These are phyloP conservation scores for Drosophila ohnishii DNA, from an alignment of 1,140 invertebrate genomes.

Conservation along the genomic window DNA sequence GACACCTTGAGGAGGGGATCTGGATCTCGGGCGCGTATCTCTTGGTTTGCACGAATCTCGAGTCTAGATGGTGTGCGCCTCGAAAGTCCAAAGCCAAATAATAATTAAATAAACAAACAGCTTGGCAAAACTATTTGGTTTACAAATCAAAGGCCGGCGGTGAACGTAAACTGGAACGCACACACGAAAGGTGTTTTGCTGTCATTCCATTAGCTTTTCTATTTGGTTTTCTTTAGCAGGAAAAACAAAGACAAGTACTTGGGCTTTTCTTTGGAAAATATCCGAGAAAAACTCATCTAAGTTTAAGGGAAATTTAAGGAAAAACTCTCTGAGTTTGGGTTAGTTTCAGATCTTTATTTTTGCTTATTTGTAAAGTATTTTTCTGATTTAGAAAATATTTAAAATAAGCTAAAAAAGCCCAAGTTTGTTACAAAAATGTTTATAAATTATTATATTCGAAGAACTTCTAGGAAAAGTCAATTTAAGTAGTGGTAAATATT, in stretches of 20 bases:
- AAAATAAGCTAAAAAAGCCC: background rate
- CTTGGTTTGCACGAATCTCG: background rate
- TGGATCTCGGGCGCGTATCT: too few species aligned
- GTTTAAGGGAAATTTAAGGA: background rate
- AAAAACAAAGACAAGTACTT: background rate
- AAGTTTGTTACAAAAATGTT: background rate
- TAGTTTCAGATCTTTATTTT: too few species aligned
- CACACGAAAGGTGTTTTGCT: slow-evolving; percentile 3
- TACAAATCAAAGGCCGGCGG: slow-evolving; percentile 55
- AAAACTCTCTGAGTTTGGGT: background rate
- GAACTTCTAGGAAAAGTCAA: background rate
- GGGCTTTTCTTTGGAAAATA: background rate
- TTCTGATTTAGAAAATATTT: background rate
- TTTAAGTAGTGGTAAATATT: slow-evolving; percentile 1
- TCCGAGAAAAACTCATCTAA: background rate
- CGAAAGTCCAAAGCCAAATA: slow-evolving; percentile 4
- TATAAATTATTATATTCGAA: background rate
- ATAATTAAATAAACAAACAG: slow-evolving; percentile 78
- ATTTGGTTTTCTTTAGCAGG: background rate
- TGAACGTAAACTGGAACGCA: slow-evolving; percentile 31
- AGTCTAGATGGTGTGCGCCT: background rate
- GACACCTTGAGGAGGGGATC: slow-evolving; percentile 11
- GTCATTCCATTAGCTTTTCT: slow-evolving; percentile 11
- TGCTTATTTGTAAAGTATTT: background rate
- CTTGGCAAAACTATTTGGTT: slow-evolving; percentile 67